These are phyloP conservation scores for Malurus melanocephalus DNA, from an alignment of 2,113 vertebrate species.

Conservation along the genomic window DNA sequence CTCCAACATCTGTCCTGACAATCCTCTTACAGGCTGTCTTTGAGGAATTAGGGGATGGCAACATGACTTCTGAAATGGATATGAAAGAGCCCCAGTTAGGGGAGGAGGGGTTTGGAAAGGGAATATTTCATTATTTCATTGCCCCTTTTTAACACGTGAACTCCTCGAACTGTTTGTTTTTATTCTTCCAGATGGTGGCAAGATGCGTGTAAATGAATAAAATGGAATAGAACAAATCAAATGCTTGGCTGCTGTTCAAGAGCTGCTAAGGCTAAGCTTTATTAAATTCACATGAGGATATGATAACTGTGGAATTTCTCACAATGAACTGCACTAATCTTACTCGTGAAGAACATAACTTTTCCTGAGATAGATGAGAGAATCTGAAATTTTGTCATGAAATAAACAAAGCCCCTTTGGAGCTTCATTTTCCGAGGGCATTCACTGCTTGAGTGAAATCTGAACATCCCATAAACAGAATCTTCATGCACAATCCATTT, in stretches of 20 bases:
- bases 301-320: conserved; percentile 39
- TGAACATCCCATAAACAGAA: neutral
- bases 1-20: conserved; percentile 66
- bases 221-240: conserved; percentile 44
- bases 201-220: conserved; percentile 39
- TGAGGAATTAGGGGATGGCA: conserved; percentile 47
- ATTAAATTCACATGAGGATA: conserved; percentile 55
- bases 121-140: conserved; percentile 27
- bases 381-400: neutral
- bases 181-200: conserved; percentile 38
- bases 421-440: neutral
- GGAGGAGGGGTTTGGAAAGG: neutral
- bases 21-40: conserved; percentile 58
- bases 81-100: conserved; percentile 3
- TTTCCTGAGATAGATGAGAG: neutral
- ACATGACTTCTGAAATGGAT: conserved; percentile 48
- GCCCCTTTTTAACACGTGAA: conserved; percentile 38
- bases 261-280: conserved; percentile 46
- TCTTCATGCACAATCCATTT: neutral
- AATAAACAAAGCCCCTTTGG: neutral
- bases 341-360: neutral
- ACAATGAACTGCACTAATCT: conserved; percentile 34
- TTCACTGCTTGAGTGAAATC: neutral
- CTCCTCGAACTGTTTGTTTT: conserved; percentile 51
- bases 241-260: conserved; percentile 52